Evolutionary conservation across 2,113 vertebrate genomes (phyloP).

Genomic region (Lagopus leucura): DNA sequence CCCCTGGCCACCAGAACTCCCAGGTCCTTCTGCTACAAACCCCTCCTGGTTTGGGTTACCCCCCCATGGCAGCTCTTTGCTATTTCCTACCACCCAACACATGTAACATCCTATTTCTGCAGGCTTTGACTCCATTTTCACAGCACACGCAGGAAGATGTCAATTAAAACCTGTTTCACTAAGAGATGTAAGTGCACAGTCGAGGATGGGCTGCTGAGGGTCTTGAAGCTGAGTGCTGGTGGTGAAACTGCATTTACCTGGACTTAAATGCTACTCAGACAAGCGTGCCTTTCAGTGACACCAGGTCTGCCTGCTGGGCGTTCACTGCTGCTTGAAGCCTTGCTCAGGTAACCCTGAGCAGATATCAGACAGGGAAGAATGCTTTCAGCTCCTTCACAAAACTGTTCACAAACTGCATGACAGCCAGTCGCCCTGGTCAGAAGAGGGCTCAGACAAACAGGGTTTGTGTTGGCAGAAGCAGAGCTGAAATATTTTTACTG

Average conservation of each 20-base stretch:
- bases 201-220: neutral
- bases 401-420: neutral
- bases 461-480: slow-evolving; percentile 31
- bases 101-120: neutral
- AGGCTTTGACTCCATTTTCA: neutral
- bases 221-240: neutral
- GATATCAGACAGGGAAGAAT: neutral
- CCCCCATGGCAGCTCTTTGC: neutral
- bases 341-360: neutral
- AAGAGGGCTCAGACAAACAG: slow-evolving; percentile 38
- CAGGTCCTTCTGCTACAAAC: neutral
- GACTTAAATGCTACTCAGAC: neutral
- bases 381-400: neutral
- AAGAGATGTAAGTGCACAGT: neutral
- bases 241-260: neutral
- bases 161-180: neutral
- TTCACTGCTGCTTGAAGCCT: neutral
- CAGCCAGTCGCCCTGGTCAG: neutral
- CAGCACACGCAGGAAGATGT: fast-evolving
- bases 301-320: neutral
- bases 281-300: neutral
- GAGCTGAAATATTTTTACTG: slow-evolving; percentile 33
- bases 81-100: neutral
- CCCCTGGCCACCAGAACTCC: too few species aligned
- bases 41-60: neutral